Conservation (phyloP, 1,140 invertebrate genomes). For the Leptonema lineaticorne region DNA sequence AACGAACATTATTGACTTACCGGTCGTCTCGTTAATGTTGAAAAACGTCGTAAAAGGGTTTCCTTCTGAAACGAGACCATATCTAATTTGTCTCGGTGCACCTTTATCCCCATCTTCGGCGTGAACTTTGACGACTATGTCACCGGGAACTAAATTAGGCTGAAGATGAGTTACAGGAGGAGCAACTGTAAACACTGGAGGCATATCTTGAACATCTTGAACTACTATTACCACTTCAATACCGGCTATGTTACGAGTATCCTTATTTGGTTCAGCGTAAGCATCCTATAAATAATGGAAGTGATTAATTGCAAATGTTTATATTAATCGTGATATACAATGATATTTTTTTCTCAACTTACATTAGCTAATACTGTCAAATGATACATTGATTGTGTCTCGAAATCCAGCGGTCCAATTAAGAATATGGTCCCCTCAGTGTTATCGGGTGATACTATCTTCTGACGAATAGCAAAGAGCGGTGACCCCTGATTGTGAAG, state of each 20-base stretch:
- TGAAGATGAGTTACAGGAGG: slow-evolving; percentile 75
- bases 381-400: slow-evolving; percentile 80
- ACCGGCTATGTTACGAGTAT: slow-evolving; percentile 82
- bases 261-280: slow-evolving; percentile 75
- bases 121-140: slow-evolving; percentile 69
- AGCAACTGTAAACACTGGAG: slow-evolving; percentile 78
- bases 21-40: slow-evolving; percentile 77
- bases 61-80: slow-evolving; percentile 77
- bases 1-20: slow-evolving; percentile 51
- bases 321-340: not conserved
- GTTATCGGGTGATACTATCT: slow-evolving; percentile 68
- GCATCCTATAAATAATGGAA: slow-evolving; percentile 66
- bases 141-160: slow-evolving; percentile 63
- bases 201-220: slow-evolving; percentile 82
- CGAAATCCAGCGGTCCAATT: slow-evolving; percentile 77
- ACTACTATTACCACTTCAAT: slow-evolving; percentile 79
- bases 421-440: slow-evolving; percentile 76
- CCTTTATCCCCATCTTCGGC: slow-evolving; percentile 90
- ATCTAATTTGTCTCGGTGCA: slow-evolving; percentile 76
- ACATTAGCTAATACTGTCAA: slow-evolving; percentile 80
- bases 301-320: not conserved
- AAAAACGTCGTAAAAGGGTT: slow-evolving; percentile 83
- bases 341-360: slow-evolving; percentile 47
- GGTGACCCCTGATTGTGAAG: slow-evolving; percentile 61
- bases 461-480: slow-evolving; percentile 74